Evolutionary conservation across 2,797 vertebrate genomes (phyloP).

Genomic region (Centroberyx gerrardi): DNA sequence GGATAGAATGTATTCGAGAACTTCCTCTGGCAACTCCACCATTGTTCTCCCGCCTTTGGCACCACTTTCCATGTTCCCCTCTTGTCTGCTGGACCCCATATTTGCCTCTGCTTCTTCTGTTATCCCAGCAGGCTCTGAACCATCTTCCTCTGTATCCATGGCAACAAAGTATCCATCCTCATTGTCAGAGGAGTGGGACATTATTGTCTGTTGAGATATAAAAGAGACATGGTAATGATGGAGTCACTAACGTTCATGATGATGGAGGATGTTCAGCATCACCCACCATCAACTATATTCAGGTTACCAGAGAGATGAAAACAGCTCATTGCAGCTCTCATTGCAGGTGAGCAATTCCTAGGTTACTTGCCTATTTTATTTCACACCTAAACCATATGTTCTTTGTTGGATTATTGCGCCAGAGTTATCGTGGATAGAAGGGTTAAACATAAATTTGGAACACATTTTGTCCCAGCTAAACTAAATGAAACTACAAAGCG

Average conservation of each 20-base stretch:
- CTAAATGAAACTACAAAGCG: conserved; percentile 40
- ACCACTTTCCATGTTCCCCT: conserved; percentile 71
- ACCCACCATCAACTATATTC: neutral
- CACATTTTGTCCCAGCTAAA: neutral
- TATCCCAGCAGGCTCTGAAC: conserved; percentile 76
- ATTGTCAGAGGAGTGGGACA: conserved; percentile 94
- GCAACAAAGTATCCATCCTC: conserved; percentile 95
- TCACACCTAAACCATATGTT: neutral
- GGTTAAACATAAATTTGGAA: neutral
- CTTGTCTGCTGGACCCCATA: conserved; percentile 72
- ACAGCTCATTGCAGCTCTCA: neutral
- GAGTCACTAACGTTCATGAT: neutral
- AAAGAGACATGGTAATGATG: conserved; percentile 37
- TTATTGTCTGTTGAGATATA: conserved; percentile 82
- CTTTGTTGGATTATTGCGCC: neutral
- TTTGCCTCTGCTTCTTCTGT: conserved; percentile 83
- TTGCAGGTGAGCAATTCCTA: no score
- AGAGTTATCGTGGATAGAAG: neutral
- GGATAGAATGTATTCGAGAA: conserved; percentile 97
- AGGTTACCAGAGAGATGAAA: neutral
- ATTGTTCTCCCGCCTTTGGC: conserved; percentile 87
- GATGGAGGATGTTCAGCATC: conserved; percentile 3
- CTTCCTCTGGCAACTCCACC: conserved; percentile 96
- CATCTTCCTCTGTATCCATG: conserved; percentile 92
- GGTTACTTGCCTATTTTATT: neutral